These are phyloP conservation scores for Diogma glabrata DNA, from an alignment of 2,888 invertebrate species.

Conservation along the genomic window DNA sequence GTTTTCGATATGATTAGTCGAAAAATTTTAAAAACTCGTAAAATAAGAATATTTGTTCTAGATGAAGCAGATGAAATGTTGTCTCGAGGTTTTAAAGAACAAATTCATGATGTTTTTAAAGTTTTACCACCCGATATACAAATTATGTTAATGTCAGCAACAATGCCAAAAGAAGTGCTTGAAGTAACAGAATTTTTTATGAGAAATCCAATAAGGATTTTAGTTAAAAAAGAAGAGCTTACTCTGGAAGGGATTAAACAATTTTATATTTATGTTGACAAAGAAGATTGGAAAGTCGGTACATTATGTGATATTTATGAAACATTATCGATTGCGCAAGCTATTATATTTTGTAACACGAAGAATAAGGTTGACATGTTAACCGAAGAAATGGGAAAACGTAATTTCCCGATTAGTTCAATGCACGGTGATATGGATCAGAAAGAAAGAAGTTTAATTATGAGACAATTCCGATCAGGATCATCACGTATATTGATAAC, in stretches of 20 bases:
- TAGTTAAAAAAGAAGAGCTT: slow-evolving; percentile 89
- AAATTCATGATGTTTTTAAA: slow-evolving; percentile 92
- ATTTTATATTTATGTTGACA: slow-evolving; percentile 81
- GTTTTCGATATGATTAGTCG: slow-evolving; percentile 90
- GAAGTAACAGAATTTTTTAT: slow-evolving; percentile 94
- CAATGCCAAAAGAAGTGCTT: slow-evolving; percentile 89
- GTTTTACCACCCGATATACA: slow-evolving; percentile 75
- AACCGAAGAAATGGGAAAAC: slow-evolving; percentile 78
- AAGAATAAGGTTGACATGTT: slow-evolving; percentile 87
- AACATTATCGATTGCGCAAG: slow-evolving; percentile 91
- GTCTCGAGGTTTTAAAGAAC: slow-evolving; percentile 89
- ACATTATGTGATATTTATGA: slow-evolving; percentile 93
- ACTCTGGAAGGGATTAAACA: slow-evolving; percentile 89
- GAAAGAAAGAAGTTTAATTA: slow-evolving; percentile 87
- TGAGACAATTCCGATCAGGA: slow-evolving; percentile 93
- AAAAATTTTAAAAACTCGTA: slow-evolving; percentile 65
- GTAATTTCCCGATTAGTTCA: slow-evolving; percentile 91
- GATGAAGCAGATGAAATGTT: slow-evolving; percentile 99
- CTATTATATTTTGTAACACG: slow-evolving; percentile 96
- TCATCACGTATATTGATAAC: slow-evolving; percentile 93
- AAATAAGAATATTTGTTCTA: slow-evolving; percentile 87
- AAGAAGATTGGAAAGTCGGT: slow-evolving; percentile 79
- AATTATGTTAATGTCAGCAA: slow-evolving; percentile 85
- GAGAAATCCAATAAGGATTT: slow-evolving; percentile 83
- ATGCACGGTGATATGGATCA: slow-evolving; percentile 99